Conservation (phyloP, 2,888 invertebrate genomes). For the Drosophila prostipennis region DNA sequence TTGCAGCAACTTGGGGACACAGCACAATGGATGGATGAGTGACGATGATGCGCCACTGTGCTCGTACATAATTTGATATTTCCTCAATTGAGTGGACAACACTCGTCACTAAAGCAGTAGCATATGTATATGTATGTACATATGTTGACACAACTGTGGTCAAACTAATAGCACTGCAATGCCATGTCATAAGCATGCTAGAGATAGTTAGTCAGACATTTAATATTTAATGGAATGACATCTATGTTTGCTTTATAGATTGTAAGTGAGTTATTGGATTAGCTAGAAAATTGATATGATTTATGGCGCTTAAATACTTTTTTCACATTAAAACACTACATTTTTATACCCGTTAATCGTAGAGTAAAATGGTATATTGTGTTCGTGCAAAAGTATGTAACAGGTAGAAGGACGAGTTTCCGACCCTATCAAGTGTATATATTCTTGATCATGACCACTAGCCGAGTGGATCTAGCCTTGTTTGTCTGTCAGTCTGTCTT, state of each 20-base stretch:
- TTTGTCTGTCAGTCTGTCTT: too few relatives aligned
- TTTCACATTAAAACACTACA: too few relatives aligned
- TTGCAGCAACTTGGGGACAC: conserved; percentile 53
- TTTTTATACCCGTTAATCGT: too few relatives aligned
- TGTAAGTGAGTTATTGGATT: neutral
- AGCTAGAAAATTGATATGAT: neutral
- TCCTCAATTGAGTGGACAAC: conserved; percentile 81
- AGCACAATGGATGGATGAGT: conserved; percentile 48
- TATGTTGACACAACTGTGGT: conserved; percentile 15
- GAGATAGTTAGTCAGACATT: conserved; percentile 1
- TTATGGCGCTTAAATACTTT: too few relatives aligned
- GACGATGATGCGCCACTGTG: conserved; percentile 41
- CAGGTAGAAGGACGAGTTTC: too few relatives aligned
- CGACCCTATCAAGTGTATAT: too few relatives aligned
- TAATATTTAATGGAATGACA: neutral
- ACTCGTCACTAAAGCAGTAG: conserved; percentile 22
- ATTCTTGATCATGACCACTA: too few relatives aligned
- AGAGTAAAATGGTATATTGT: too few relatives aligned
- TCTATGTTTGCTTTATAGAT: neutral
- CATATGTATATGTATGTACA: neutral
- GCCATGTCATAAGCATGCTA: neutral
- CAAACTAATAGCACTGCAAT: neutral
- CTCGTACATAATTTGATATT: conserved; percentile 82
- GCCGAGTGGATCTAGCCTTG: too few relatives aligned
- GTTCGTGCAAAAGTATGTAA: too few relatives aligned